Evolutionary conservation across 2,113 vertebrate species (phyloP).

Genomic region (Hippocampus abdominalis): DNA sequence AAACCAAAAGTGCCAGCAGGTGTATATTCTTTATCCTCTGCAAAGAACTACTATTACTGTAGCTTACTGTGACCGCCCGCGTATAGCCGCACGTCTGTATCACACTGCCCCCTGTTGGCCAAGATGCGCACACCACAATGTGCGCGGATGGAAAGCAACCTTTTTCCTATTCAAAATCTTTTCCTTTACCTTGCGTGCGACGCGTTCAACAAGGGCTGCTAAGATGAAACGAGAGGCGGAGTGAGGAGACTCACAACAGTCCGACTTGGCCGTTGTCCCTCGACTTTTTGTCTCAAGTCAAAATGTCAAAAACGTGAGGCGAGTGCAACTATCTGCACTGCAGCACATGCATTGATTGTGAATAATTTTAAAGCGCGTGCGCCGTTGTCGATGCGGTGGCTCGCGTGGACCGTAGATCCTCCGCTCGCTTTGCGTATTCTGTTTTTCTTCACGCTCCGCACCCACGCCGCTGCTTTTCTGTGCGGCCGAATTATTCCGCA

Average conservation of each 20-base stretch:
- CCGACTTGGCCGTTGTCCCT: background rate
- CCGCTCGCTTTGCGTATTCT: background rate
- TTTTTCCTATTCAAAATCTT: no score
- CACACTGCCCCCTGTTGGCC: no score
- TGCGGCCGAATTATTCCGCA: conserved; percentile 26
- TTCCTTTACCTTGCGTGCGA: no score
- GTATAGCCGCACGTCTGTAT: no score
- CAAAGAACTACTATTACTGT: no score
- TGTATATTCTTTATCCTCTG: no score
- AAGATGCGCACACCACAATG: no score
- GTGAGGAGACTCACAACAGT: background rate
- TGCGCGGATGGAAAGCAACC: no score
- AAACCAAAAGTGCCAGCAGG: no score
- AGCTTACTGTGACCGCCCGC: no score
- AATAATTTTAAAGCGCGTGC: conserved; percentile 43
- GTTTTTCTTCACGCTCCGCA: background rate
- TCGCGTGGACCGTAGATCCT: background rate
- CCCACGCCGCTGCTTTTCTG: conserved; percentile 15
- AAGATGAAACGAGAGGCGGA: no score
- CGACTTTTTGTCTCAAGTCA: background rate
- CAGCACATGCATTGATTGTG: conserved; percentile 48
- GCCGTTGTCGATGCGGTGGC: background rate
- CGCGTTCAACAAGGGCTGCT: no score
- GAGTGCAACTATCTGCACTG: conserved; percentile 11
- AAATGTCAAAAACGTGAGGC: background rate